These are phyloP conservation scores for Pseudolaguvia tuberculata DNA, from an alignment of 2,113 vertebrate genomes.

Conservation along the genomic window DNA sequence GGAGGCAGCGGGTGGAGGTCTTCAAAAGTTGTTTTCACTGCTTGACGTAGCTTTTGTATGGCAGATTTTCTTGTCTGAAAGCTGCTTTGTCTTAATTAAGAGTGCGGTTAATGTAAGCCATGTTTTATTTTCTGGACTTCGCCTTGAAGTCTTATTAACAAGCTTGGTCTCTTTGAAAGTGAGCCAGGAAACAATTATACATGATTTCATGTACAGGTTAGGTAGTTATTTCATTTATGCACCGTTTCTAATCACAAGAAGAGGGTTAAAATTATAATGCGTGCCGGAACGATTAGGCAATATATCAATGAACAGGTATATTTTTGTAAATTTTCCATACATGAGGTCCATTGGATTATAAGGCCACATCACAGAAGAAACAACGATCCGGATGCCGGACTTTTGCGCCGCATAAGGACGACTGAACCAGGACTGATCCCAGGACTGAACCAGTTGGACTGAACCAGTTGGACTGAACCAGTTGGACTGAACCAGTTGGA, in stretches of 20 bases:
- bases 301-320: too few relatives aligned
- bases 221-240: slow-evolving; percentile 26
- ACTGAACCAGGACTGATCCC: too few relatives aligned
- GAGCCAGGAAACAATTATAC: slow-evolving; percentile 19
- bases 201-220: slow-evolving; percentile 23
- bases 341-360: too few relatives aligned
- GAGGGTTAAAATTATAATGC: too few relatives aligned
- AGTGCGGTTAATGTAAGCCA: not conserved
- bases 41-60: not conserved
- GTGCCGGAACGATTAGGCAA: too few relatives aligned
- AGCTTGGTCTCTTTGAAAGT: not conserved
- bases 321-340: too few relatives aligned
- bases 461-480: too few relatives aligned
- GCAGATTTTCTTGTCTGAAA: not conserved
- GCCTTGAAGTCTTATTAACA: slow-evolving; percentile 23
- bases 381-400: too few relatives aligned
- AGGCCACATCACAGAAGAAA: too few relatives aligned
- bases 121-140: not conserved
- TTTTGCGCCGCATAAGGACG: too few relatives aligned
- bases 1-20: slow-evolving; percentile 47
- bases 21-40: not conserved
- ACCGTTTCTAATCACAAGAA: not conserved
- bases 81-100: slow-evolving; percentile 6
- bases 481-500: too few relatives aligned
- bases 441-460: too few relatives aligned